Evolutionary conservation across 2,113 vertebrate genomes (phyloP), one percentile per base, ranked within the genome.

Genomic region (Pomatostomus ruficeps): DNA sequence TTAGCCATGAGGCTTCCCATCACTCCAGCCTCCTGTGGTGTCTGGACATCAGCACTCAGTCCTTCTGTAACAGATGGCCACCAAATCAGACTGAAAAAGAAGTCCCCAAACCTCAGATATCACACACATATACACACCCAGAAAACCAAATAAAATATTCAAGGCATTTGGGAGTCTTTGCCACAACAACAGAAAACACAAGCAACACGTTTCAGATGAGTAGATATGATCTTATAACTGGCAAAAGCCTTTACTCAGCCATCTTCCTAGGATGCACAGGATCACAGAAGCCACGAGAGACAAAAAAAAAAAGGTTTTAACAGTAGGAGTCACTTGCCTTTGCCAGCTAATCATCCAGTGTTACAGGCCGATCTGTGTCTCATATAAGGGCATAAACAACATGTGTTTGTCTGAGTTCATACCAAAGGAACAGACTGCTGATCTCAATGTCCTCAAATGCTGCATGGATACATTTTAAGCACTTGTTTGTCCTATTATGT

Each of bases 381-480:
- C 51, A 70, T 13, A 25, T 7, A 75, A 90, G 40, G 49, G 26
- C 62, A 89, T 25, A 88, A 72, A 70, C 1, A 8, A 61, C 76
- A 51, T 31, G 55, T 45, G 68, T 89, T 95, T 85, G 42, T 35
- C 62, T 57, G 49, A 81, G 55, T 48, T 93, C 72, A 85, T 49
- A 83, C 28, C 65, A 81, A 63, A 71, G 45, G 59, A 72, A 82
- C 31, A 49, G 49, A 36, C 33, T 59, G 19, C 73, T 82, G 81
- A 85, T 83, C 66, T 66, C 85, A 91, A 67, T 4, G 35, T 42
- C 81, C 63, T 89, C 81, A 73, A 66, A 62, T 45, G 67, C 71
- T 88, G 63, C 54, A 77, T 0, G 18, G 29, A 79, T 35, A 79
- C 42, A 91, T 91, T 95, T 94, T 88, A 85, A 91, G 84, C 43